A percentile compares a stretch with the other conserved stretches of the same genome.
These are phyloP conservation scores for Istiophorus platypterus DNA, from an alignment of 2,113 vertebrate genomes.

Conservation along the genomic window DNA sequence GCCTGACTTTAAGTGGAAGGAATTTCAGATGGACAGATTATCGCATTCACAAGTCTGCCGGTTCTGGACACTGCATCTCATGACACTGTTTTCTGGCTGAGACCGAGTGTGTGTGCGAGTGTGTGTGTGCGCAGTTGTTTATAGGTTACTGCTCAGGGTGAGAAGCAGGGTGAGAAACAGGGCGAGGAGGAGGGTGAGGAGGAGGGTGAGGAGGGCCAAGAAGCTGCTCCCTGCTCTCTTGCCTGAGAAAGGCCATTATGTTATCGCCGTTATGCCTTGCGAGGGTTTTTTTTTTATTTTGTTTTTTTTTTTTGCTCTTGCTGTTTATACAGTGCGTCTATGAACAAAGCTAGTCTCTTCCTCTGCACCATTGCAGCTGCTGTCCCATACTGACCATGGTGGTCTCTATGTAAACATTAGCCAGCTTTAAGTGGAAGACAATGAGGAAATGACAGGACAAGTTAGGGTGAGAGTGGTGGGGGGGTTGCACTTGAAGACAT, in stretches of 20 bases:
- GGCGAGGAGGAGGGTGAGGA: constrained; percentile 61
- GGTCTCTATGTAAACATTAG: constrained; percentile 80
- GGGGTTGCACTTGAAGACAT: constrained; percentile 67
- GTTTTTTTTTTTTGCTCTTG: no score
- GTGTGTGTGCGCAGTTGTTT: constrained; percentile 51
- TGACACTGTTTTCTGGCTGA: constrained; percentile 67
- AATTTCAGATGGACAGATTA: constrained; percentile 79
- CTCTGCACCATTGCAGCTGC: constrained; percentile 71
- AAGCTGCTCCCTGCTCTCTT: constrained; percentile 52
- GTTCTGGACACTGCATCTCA: constrained; percentile 69
- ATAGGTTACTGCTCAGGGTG: constrained; percentile 66
- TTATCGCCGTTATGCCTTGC: constrained; percentile 56
- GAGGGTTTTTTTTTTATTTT: no score
- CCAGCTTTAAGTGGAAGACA: constrained; percentile 78
- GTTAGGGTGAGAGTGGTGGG: no score
- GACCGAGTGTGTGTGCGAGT: constrained; percentile 29
- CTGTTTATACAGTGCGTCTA: constrained; percentile 74
- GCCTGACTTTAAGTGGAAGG: constrained; percentile 80
- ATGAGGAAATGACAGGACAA: constrained; percentile 75
- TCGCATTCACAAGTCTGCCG: constrained; percentile 68
- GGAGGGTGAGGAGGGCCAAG: constrained; percentile 48
- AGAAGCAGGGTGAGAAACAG: constrained; percentile 60
- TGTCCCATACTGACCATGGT: constrained; percentile 73
- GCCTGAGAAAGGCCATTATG: constrained; percentile 52
- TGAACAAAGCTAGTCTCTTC: constrained; percentile 63